Evolutionary conservation across 2,113 vertebrate genomes (phyloP).

Genomic region (Synodontis membranacea): DNA sequence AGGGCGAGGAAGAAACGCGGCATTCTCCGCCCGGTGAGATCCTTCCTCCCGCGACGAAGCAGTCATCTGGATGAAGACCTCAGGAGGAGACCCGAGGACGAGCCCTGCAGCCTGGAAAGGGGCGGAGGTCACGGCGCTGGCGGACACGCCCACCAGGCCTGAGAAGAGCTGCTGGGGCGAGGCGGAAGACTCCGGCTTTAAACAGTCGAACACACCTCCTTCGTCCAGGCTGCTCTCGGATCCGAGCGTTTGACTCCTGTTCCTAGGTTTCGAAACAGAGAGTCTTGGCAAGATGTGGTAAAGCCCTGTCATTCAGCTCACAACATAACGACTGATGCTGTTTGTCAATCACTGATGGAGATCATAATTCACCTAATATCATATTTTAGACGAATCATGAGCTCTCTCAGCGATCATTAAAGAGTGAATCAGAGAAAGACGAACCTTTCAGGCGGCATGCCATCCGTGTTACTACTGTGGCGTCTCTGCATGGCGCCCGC

Average conservation of each 20-base stretch:
- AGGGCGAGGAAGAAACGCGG: conserved; percentile 78
- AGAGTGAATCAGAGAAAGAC: background rate
- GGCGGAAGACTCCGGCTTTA: conserved; percentile 82
- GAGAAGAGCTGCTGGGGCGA: conserved; percentile 89
- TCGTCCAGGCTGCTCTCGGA: conserved; percentile 89
- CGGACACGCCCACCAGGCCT: conserved; percentile 81
- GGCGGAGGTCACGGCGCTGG: conserved; percentile 75
- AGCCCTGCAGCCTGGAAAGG: conserved; percentile 86
- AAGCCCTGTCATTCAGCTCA: background rate
- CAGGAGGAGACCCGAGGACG: conserved; percentile 85
- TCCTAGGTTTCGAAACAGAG: conserved; percentile 66
- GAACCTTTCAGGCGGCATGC: conserved; percentile 88
- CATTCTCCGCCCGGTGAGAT: conserved; percentile 73
- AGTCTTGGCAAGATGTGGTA: background rate
- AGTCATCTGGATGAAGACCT: conserved; percentile 94
- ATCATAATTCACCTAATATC: no score
- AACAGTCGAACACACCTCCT: conserved; percentile 88
- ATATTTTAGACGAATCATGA: no score
- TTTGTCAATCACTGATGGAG: no score
- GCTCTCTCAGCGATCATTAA: no score
- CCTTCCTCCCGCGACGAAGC: conserved; percentile 84
- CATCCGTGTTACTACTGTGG: conserved; percentile 97
- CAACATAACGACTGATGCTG: no score
- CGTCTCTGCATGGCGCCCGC: conserved; percentile 95
- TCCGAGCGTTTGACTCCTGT: conserved; percentile 86